Evolutionary conservation across 2,888 invertebrate species (phyloP).

Genomic region (Sinohyriopsis cumingii): DNA sequence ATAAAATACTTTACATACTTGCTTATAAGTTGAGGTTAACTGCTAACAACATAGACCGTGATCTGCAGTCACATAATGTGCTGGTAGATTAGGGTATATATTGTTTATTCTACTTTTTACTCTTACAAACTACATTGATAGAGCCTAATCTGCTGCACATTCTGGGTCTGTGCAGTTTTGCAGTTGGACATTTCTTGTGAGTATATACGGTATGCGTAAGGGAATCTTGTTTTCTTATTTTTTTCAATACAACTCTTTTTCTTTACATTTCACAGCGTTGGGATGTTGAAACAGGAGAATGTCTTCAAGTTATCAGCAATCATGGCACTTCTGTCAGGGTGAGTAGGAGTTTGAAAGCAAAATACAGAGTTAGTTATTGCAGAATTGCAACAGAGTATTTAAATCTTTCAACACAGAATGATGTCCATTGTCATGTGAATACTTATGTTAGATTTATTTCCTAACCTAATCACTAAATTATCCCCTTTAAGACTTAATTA

Average conservation of each 20-base stretch:
- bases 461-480: no score
- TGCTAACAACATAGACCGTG: no score
- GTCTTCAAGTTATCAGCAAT: conserved; percentile 52
- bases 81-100: no score
- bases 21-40: no score
- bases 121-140: no score
- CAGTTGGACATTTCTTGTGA: no score
- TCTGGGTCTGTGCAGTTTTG: no score
- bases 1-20: no score
- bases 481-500: no score
- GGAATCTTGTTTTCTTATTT: neutral
- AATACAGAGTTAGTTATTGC: neutral
- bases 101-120: no score
- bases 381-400: conserved; percentile 1
- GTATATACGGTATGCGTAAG: neutral
- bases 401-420: neutral
- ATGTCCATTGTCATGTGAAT: neutral
- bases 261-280: conserved; percentile 48
- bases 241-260: neutral
- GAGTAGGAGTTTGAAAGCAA: conserved; percentile 4
- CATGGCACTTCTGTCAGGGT: conserved; percentile 62
- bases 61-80: no score
- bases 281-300: conserved; percentile 60
- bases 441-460: neutral
- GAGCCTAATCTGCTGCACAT: no score